A percentile compares a stretch with the other conserved stretches of the same genome.
These are phyloP conservation scores for Tiphia femorata DNA, from an alignment of 2,888 invertebrate genomes.

Conservation along the genomic window DNA sequence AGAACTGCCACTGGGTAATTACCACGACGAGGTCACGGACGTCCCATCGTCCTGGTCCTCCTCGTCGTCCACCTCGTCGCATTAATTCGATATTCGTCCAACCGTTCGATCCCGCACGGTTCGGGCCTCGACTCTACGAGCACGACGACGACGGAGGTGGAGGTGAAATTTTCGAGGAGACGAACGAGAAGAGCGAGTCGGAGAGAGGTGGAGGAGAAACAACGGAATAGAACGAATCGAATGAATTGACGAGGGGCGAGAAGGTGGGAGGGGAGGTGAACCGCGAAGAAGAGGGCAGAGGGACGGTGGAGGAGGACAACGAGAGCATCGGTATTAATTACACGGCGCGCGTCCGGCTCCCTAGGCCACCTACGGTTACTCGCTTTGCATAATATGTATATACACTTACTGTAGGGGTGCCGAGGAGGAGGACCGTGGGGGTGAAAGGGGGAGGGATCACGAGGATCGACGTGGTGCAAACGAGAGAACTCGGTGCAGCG, in stretches of 20 bases:
- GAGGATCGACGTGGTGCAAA: background rate
- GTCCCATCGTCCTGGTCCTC: too few relatives aligned
- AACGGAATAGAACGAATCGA: too few relatives aligned
- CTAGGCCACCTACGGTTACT: slow-evolving; percentile 59
- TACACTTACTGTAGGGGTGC: slow-evolving; percentile 47
- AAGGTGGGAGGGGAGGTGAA: slow-evolving; percentile 2
- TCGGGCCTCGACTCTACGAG: too few relatives aligned
- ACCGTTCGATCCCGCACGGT: background rate
- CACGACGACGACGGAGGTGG: too few relatives aligned
- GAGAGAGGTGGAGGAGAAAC: too few relatives aligned
- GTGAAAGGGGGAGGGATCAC: slow-evolving; percentile 22
- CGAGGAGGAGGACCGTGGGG: slow-evolving; percentile 23
- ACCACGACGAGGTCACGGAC: slow-evolving; percentile 38
- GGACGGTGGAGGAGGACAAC: slow-evolving; percentile 35
- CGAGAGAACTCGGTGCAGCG: background rate
- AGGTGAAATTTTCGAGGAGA: too few relatives aligned
- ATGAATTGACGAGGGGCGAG: slow-evolving; percentile 5
- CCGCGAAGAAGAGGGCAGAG: too few relatives aligned
- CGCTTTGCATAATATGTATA: slow-evolving; percentile 62
- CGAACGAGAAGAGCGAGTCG: too few relatives aligned
- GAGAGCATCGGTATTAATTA: slow-evolving; percentile 56
- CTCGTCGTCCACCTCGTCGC: too few relatives aligned
- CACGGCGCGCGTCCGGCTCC: slow-evolving; percentile 50
- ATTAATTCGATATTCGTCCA: slow-evolving; percentile 26
- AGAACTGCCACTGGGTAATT: slow-evolving; percentile 31